Percentiles rank a stretch among this genome's conserved stretches.
These are phyloP conservation scores for Takifugu flavidus DNA, from an alignment of 2,113 vertebrate species.

Conservation along the genomic window DNA sequence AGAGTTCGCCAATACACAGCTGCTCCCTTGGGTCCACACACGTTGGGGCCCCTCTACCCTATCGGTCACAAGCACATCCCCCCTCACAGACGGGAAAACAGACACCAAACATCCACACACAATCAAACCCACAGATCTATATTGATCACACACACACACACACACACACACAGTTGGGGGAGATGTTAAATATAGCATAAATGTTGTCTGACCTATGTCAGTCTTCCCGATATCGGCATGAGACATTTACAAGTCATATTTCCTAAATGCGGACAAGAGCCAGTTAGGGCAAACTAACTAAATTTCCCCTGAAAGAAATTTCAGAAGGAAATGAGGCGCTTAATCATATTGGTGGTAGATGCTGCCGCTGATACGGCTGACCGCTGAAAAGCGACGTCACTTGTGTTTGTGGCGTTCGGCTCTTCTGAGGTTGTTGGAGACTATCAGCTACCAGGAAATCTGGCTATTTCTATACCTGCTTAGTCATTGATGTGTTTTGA, in stretches of 20 bases:
- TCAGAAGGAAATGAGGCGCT: too few species aligned
- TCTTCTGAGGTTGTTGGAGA: neutral
- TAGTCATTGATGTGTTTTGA: neutral
- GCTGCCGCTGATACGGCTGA: too few species aligned
- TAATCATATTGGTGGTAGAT: too few species aligned
- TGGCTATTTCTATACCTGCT: neutral
- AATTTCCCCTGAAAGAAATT: too few species aligned
- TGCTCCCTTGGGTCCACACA: conserved; percentile 56
- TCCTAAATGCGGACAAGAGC: neutral
- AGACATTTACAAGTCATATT: neutral
- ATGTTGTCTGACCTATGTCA: conserved; percentile 38
- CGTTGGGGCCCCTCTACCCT: conserved; percentile 55
- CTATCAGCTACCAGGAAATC: neutral
- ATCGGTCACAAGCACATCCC: conserved; percentile 66
- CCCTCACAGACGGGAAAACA: conserved; percentile 27
- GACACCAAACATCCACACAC: conserved; percentile 34
- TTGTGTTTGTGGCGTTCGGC: conserved; percentile 3
- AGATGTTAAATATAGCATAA: too few species aligned
- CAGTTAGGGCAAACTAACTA: too few species aligned
- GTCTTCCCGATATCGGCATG: conserved; percentile 13
- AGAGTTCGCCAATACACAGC: conserved; percentile 61
- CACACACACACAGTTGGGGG: too few species aligned
- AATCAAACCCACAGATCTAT: conserved; percentile 67
- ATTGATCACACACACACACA: conserved; percentile 65
- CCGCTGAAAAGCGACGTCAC: neutral